A percentile compares a stretch with the other conserved stretches of the same genome.
These are phyloP conservation scores for Aurelia coerulea DNA, from an alignment of 30 jellyfish, hydroid and myxozoan species.

Conservation along the genomic window DNA sequence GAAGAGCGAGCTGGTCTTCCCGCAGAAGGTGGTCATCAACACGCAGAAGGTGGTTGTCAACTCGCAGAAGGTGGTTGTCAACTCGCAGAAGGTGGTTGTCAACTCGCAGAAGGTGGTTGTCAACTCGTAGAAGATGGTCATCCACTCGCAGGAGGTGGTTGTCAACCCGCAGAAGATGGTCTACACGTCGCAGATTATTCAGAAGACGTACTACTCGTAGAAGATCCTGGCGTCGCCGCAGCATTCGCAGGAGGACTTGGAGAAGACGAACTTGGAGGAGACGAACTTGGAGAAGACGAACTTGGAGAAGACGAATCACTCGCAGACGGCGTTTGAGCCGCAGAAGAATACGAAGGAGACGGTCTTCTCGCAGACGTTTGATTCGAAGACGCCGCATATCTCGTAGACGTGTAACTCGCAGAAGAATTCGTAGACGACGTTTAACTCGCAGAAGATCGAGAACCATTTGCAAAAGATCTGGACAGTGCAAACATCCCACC, in stretches of 20 bases:
- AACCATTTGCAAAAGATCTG: neutral
- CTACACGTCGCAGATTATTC: neutral
- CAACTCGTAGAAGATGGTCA: neutral
- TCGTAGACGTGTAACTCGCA: slow-evolving; percentile 11
- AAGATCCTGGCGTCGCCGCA: slow-evolving; percentile 5
- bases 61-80: neutral
- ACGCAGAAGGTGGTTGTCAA: neutral
- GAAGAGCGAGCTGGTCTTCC: neutral
- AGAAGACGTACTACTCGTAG: slow-evolving; percentile 31
- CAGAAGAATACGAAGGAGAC: slow-evolving; percentile 32
- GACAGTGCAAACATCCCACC: neutral
- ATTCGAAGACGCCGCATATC: slow-evolving; percentile 4
- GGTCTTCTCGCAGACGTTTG: neutral
- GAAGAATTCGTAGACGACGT: slow-evolving; percentile 8
- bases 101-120: neutral
- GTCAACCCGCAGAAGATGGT: neutral
- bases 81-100: slow-evolving; percentile 4
- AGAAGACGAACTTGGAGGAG: slow-evolving; percentile 38
- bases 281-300: slow-evolving; percentile 2
- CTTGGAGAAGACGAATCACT: slow-evolving; percentile 18
- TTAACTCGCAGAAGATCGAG: neutral
- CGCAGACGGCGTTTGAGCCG: neutral
- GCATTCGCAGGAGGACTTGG: neutral
- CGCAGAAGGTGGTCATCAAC: slow-evolving; percentile 22
- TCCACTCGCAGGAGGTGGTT: neutral